Base-by-base conservation (phyloP, 2,797 vertebrate genomes). In the Hypotaenidia philippensis region DNA sequence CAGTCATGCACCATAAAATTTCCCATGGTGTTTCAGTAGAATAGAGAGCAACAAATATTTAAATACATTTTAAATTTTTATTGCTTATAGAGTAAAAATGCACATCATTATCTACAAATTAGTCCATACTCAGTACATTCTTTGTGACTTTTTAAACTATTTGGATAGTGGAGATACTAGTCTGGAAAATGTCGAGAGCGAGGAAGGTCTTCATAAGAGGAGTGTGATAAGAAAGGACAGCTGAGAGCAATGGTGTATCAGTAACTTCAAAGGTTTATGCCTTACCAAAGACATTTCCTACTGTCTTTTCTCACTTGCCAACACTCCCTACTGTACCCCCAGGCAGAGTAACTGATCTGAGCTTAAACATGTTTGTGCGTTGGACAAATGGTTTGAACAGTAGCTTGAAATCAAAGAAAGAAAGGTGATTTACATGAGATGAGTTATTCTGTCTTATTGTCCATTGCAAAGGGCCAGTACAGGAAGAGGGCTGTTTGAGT, bases 311-410 rank as follows among this genome's bases (percentile, higher is more conserved):
- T 79, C 38, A 32, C 25, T 81, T 61, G 38, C 52, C 57, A 70
- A 45, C 34, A 95, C 41, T 90, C 82, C 20, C 27, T 77, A 92
- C 72, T 88, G 22, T 32, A 45, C 18, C 57, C 38, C 44, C n/a
- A 90, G 82, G 79, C 82, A 83, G 86, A 94, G 53, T 76, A 96
- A 94, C 71, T 70, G 75, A 90, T 81, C n/a, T 95, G 71, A 96
- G 83, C 53, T 92, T 85, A 68, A 89, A 93, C 31, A 71, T 0
- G 0, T 41, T 69, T 44, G 47, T 89, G 47, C 86, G 23, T 9
- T 83, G 72, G 87, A 44, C 40, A 79, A 93, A 64, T 53, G 89
- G 50, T 94, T 94, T 92, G 79, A 96, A 92, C 72, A 77, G 55
- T 49, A 77, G 40, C 65, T 92, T 93, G 60, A 96, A 75, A 93